Conservation (phyloP, 2,797 vertebrate genomes). For the Crenichthys baileyi region DNA sequence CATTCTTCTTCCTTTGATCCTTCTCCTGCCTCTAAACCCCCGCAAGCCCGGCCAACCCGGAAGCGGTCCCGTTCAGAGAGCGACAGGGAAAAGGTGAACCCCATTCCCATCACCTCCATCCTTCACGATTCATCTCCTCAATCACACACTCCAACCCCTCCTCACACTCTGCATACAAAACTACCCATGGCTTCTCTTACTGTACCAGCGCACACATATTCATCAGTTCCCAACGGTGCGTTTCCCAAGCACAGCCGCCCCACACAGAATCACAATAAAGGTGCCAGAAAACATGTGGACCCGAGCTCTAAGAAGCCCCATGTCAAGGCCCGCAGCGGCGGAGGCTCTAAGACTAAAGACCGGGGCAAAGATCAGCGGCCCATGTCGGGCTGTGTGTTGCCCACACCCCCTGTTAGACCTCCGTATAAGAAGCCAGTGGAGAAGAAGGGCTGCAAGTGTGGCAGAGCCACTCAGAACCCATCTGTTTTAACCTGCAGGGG, state of each 20-base stretch:
- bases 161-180: constrained; percentile 83
- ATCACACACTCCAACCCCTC: constrained; percentile 80
- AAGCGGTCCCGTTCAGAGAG: constrained; percentile 96
- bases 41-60: constrained; percentile 88
- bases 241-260: constrained; percentile 92
- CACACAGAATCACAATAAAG: constrained; percentile 88
- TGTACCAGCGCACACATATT: constrained; percentile 84
- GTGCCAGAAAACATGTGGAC: constrained; percentile 91
- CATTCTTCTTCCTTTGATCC: constrained; percentile 81
- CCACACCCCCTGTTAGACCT: constrained; percentile 91
- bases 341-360: constrained; percentile 86
- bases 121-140: constrained; percentile 87
- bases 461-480: constrained; percentile 99
- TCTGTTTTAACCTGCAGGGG: constrained; percentile 99
- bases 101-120: constrained; percentile 95
- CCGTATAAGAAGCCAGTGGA: constrained; percentile 98
- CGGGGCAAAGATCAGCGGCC: constrained; percentile 83
- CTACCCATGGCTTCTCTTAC: constrained; percentile 65
- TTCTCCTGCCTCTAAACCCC: constrained; percentile 83
- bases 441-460: constrained; percentile 99
- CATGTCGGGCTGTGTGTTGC: constrained; percentile 83
- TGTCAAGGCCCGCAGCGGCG: constrained; percentile 86
- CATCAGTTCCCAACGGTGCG: constrained; percentile 85
- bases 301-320: constrained; percentile 92
- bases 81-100: constrained; percentile 96